Evolutionary conservation across 2,888 invertebrate genomes (phyloP), one percentile per base, ranked within the genome.

Genomic region (Acronicta leporina): DNA sequence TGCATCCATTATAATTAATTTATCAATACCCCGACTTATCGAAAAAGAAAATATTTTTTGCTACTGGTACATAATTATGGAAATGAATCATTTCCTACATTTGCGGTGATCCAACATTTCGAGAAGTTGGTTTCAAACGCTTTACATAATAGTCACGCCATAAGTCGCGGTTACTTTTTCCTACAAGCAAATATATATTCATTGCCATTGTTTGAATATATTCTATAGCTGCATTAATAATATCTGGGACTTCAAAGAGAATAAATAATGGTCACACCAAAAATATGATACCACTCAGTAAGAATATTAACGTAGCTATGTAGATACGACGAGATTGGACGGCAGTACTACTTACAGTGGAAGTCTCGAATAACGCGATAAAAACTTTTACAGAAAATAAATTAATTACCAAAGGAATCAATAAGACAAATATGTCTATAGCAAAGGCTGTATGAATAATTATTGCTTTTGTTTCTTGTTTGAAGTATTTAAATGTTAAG

Each of bases 281-380:
- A 11, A 15, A 25, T 15, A 44, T 2, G 13, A 27, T n/a, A 0
- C 56, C 56, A 13, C 48, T 56, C 0, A 49, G 16, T 13, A 56
- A 35, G 38, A 56, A 56, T 43, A 56, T 56, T 15, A 49, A 25
- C 2, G 44, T 57, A 8, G 56, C 49, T 40, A 57, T 40, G 30
- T 30, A 57, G 15, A 44, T 2, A 8, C 56, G 49, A 40, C 42
- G 16, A 50, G 20, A 15, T 40, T 56, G 44, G n/a, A 27, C 44
- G 38, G 15, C 7, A 15, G 38, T 44, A 49, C 13, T 44, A 25
- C 8, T 38, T 2, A 56, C 16, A 27, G 35, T 30, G 7, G 44
- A 25, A 30, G 44, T 16, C n/a, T 16, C 30, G 27, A 57, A 50
- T n/a, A 57, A 45, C 6, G 38, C 11, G 11, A 45, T 1, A 11